A percentile compares a stretch with the other conserved stretches of the same genome.
Evolutionary conservation across 2,888 invertebrate species (phyloP).

Genomic region (Hypomecis atomaria): DNA sequence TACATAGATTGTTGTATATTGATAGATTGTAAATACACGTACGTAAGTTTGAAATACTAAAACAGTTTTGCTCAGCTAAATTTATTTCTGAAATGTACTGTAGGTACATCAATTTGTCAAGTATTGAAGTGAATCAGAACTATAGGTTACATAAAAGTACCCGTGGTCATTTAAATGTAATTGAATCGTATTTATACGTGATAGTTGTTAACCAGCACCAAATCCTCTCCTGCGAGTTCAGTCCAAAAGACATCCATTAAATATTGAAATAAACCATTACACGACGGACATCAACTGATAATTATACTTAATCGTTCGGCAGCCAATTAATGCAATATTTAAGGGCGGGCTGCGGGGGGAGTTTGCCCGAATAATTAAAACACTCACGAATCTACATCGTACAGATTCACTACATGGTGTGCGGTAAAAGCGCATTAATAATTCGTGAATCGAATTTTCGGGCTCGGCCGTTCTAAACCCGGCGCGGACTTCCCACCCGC

Average conservation of each 20-base stretch:
- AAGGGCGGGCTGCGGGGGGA: slow-evolving; percentile 28
- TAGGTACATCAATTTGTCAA: too few relatives aligned
- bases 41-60: too few relatives aligned
- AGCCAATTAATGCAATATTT: slow-evolving; percentile 44
- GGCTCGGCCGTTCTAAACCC: slow-evolving; percentile 16
- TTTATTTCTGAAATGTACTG: too few relatives aligned
- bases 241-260: slow-evolving; percentile 28
- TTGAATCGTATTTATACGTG: too few relatives aligned
- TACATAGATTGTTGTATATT: too few relatives aligned
- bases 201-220: slow-evolving; percentile 1
- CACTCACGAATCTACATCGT: slow-evolving; percentile 29
- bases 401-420: slow-evolving; percentile 29
- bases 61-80: too few relatives aligned
- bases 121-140: too few relatives aligned
- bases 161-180: too few relatives aligned
- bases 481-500: not conserved
- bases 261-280: slow-evolving; percentile 38
- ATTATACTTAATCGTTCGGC: slow-evolving; percentile 34
- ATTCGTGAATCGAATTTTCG: slow-evolving; percentile 47
- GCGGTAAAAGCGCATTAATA: slow-evolving; percentile 41
- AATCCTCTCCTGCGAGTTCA: slow-evolving; percentile 2
- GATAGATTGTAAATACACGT: too few relatives aligned
- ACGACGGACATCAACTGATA: slow-evolving; percentile 33
- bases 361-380: slow-evolving; percentile 41
- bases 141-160: too few relatives aligned